These are phyloP conservation scores for Euspilapteryx auroguttella DNA, from an alignment of 2,888 invertebrate genomes.

Conservation along the genomic window DNA sequence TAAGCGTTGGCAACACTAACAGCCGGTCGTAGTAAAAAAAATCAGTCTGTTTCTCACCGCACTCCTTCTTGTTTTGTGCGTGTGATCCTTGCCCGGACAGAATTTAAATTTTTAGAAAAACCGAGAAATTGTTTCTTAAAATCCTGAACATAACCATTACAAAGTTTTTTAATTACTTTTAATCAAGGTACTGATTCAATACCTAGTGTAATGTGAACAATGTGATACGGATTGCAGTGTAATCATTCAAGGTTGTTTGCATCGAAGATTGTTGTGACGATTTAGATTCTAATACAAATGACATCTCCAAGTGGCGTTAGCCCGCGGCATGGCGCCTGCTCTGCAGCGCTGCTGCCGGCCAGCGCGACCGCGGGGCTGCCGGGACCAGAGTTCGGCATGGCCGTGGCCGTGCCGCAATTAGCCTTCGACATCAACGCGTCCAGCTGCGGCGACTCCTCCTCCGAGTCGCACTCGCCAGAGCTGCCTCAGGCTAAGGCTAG, in stretches of 20 bases:
- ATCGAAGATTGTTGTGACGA: conserved; percentile 2
- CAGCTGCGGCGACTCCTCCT: conserved; percentile 41
- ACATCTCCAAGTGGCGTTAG: conserved; percentile 1
- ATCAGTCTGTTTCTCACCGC: no score
- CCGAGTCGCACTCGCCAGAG: conserved; percentile 44
- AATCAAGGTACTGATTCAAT: no score
- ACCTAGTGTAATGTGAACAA: no score
- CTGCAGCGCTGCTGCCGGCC: conserved; percentile 12
- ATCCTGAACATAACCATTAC: no score
- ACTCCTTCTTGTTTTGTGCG: no score
- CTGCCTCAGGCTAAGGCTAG: conserved; percentile 56
- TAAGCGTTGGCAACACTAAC: no score
- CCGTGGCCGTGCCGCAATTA: conserved; percentile 20
- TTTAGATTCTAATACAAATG: neutral
- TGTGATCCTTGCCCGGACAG: no score
- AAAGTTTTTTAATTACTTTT: no score
- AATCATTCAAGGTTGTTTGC: conserved; percentile 1
- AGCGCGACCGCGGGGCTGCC: conserved; percentile 12
- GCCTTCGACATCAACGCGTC: conserved; percentile 20
- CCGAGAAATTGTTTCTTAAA: no score
- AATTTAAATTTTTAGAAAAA: no score
- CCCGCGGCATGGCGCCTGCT: conserved; percentile 9
- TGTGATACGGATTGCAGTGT: conserved; percentile 14
- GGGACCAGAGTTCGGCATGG: conserved; percentile 23
- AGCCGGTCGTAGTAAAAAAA: no score